A percentile compares a stretch with the other conserved stretches of the same genome.
phyloP scores from a whole-genome alignment of 35 echinoderm and acorn worm genomes.

The Hemicentrotus pulcherrimus region DNA sequence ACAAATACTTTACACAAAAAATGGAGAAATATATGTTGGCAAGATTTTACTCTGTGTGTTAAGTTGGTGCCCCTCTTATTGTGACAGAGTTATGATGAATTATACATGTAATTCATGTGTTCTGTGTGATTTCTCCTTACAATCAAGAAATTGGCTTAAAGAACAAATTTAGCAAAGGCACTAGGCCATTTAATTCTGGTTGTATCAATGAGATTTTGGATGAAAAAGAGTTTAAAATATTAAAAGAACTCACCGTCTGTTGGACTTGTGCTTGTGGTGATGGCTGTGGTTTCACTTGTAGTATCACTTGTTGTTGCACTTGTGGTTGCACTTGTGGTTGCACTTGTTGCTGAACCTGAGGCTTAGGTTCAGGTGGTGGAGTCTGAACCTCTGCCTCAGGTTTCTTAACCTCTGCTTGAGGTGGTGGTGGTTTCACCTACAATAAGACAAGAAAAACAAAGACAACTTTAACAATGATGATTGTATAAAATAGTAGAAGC shows the following conservation, averaged over 20 bases:
- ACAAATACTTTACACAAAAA: too few relatives aligned
- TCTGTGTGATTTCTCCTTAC: too few relatives aligned
- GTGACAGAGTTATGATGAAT: too few relatives aligned
- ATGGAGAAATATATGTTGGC: too few relatives aligned
- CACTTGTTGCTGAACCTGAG: slow-evolving; percentile 8
- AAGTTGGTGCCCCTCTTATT: too few relatives aligned
- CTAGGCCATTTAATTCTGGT: too few relatives aligned
- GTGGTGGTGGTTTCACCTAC: neutral
- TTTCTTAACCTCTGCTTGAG: neutral
- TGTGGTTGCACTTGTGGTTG: slow-evolving; percentile 34
- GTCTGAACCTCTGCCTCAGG: slow-evolving; percentile 35
- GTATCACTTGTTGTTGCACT: slow-evolving; percentile 62
- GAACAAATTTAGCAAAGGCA: too few relatives aligned
- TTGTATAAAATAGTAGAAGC: neutral
- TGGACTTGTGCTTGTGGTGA: slow-evolving; percentile 30
- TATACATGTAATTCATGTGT: too few relatives aligned
- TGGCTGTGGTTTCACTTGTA: slow-evolving; percentile 12
- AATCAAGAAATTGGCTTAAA: too few relatives aligned
- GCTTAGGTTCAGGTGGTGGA: slow-evolving; percentile 55
- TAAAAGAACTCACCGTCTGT: neutral
- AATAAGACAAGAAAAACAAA: neutral
- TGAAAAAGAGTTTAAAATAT: neutral
- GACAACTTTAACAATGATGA: neutral
- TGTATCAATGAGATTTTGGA: neutral
- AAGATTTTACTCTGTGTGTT: too few relatives aligned